These are phyloP conservation scores for Manacus vitellinus DNA, from an alignment of 2,113 vertebrate genomes.

Conservation along the genomic window DNA sequence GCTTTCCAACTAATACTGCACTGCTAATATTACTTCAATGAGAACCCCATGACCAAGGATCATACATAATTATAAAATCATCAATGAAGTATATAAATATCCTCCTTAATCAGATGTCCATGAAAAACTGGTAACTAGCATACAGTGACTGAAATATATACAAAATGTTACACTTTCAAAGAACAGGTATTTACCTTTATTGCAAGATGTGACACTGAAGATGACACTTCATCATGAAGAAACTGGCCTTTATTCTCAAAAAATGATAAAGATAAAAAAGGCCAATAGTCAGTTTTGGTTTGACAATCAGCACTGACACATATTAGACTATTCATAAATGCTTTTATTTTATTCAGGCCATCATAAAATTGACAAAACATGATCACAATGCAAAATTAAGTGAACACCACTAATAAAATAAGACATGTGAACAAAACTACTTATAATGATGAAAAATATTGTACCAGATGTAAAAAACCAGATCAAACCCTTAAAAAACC, in stretches of 20 bases:
- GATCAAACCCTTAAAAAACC: neutral
- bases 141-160: neutral
- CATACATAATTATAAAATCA: neutral
- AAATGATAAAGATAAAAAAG: slow-evolving; percentile 38
- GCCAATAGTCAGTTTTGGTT: slow-evolving; percentile 27
- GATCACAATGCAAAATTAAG: neutral
- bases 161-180: neutral
- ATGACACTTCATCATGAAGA: slow-evolving; percentile 67
- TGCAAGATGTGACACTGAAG: slow-evolving; percentile 71
- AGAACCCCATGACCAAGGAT: neutral
- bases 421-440: neutral
- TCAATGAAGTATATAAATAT: neutral
- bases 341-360: neutral
- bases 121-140: neutral
- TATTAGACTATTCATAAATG: slow-evolving; percentile 8
- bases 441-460: neutral
- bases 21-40: neutral
- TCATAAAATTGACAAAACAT: neutral
- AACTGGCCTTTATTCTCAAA: slow-evolving; percentile 70
- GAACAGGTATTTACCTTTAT: slow-evolving; percentile 67
- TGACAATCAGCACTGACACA: neutral
- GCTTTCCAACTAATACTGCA: neutral
- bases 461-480: neutral
- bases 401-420: neutral
- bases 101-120: neutral